A percentile compares a stretch with the other conserved stretches of the same genome.
Evolutionary conservation across 2,113 vertebrate species (phyloP).

Genomic region (Columba livia): DNA sequence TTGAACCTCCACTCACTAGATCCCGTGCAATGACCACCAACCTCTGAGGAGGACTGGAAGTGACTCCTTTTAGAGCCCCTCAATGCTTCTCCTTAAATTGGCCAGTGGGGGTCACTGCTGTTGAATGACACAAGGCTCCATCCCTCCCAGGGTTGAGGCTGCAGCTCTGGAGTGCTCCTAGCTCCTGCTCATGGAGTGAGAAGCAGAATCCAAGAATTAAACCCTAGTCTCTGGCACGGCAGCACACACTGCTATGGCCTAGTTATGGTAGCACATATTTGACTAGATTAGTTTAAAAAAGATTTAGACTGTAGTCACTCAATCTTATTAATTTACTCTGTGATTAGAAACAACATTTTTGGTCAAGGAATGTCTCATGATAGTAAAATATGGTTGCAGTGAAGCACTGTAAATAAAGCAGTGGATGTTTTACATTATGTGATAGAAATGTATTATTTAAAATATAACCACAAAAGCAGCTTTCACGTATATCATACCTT

Average conservation of each 20-base stretch:
- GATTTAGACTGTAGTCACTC: slow-evolving; percentile 64
- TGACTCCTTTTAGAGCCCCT: slow-evolving; percentile 84
- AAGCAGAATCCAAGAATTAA: slow-evolving; percentile 85
- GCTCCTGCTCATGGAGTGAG: slow-evolving; percentile 84
- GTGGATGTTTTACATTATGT: slow-evolving; percentile 60
- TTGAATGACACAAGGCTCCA: slow-evolving; percentile 84
- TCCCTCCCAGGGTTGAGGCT: slow-evolving; percentile 85
- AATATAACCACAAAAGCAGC: slow-evolving; percentile 59
- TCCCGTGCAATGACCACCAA: slow-evolving; percentile 82
- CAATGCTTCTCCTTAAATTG: slow-evolving; percentile 86
- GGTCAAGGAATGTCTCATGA: slow-evolving; percentile 49
- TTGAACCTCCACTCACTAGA: slow-evolving; percentile 74
- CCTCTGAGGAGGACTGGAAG: slow-evolving; percentile 85
- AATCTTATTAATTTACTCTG: slow-evolving; percentile 31
- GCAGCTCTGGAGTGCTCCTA: slow-evolving; percentile 82
- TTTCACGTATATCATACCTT: slow-evolving; percentile 61
- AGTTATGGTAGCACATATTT: slow-evolving; percentile 58
- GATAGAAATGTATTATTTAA: slow-evolving; percentile 56
- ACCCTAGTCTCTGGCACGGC: slow-evolving; percentile 71
- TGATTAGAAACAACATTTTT: slow-evolving; percentile 64
- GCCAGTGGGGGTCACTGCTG: slow-evolving; percentile 85
- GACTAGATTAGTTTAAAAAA: slow-evolving; percentile 60
- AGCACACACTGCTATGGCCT: slow-evolving; percentile 60
- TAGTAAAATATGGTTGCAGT: slow-evolving; percentile 39
- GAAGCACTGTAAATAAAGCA: slow-evolving; percentile 53